Base-by-base conservation (phyloP, 2,888 invertebrate species). In the Drosophila barbarae region DNA sequence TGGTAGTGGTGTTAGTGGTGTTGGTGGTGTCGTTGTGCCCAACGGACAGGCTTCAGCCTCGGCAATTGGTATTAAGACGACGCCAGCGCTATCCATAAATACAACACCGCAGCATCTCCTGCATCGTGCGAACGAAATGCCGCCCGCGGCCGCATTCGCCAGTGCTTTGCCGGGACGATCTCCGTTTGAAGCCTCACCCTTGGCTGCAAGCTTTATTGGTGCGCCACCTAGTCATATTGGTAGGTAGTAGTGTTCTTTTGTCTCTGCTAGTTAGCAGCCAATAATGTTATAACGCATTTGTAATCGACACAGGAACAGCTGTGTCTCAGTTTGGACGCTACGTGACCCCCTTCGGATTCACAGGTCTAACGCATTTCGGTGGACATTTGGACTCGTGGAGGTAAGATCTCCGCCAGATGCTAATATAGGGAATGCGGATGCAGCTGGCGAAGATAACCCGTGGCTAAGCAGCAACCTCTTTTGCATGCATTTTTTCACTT, bases 271-370 rank as follows among this genome's bases (percentile, higher is more conserved):
- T 1, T 9, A 6, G 2, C 6, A 42, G 5, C n/a, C 1, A 2
- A 1, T 26, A 26, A 26, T n/a, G 10, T 9, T 47, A 10, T 28
- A 39, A 26, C 9, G 5, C 7, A 1, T n/a, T 3, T 12, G 23
- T 23, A 5, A 8, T 57, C 15, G 23, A 26, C 53, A 41, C 87
- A 90, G 92, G 92, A 76, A 90, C 93, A 85, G 93, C 94, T 74
- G 93, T 95, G 86, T 95, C 95, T 63, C 95, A 95, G 52, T 96
- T 95, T 90, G 94, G 93, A 58, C 92, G 96, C 77, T 96, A 95
- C 90, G 94, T 93, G 58, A 92, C 93, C 57, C 92, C 92, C 47
- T 92, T 92, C 60, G 93, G 92, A 21, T 93, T 94, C 80, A 92
- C 93, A 81, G 92, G 93, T 23, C 91, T 95, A 74, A 92, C 94